Percentiles rank a stretch among this genome's conserved stretches.
phyloP scores from a whole-genome alignment of 2,797 vertebrate genomes.

The Anguilla marmorata region DNA sequence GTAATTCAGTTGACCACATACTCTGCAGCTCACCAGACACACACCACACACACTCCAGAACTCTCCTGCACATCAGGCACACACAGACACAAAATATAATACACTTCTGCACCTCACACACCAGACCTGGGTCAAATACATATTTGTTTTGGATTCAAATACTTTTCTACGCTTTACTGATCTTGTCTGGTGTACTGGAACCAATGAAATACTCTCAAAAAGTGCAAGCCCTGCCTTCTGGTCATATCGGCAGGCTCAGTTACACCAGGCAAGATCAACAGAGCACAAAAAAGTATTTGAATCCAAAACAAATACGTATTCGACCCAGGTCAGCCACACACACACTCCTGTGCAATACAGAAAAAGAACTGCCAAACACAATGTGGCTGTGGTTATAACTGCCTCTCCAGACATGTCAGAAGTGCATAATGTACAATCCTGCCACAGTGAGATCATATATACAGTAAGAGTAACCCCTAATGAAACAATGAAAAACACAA shows the following conservation, averaged over 20 bases:
- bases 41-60: background rate
- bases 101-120: background rate
- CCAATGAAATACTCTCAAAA: too few relatives aligned
- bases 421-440: background rate
- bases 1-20: slow-evolving; percentile 37
- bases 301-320: too few relatives aligned
- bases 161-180: too few relatives aligned
- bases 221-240: too few relatives aligned
- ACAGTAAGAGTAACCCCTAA: background rate
- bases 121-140: too few relatives aligned
- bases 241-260: too few relatives aligned
- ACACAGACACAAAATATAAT: background rate
- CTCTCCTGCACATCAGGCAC: background rate
- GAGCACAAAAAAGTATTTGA: too few relatives aligned
- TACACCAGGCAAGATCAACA: too few relatives aligned
- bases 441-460: background rate
- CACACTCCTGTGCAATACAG: background rate
- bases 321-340: background rate
- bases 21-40: slow-evolving; percentile 5
- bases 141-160: too few relatives aligned
- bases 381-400: background rate
- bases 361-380: too few relatives aligned
- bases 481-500: background rate
- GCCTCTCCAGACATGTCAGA: background rate
- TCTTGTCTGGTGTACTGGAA: too few relatives aligned